Evolutionary conservation across 1,140 invertebrate species (phyloP), one percentile per base, ranked within the genome.

Genomic region (Cotesia typhae): DNA sequence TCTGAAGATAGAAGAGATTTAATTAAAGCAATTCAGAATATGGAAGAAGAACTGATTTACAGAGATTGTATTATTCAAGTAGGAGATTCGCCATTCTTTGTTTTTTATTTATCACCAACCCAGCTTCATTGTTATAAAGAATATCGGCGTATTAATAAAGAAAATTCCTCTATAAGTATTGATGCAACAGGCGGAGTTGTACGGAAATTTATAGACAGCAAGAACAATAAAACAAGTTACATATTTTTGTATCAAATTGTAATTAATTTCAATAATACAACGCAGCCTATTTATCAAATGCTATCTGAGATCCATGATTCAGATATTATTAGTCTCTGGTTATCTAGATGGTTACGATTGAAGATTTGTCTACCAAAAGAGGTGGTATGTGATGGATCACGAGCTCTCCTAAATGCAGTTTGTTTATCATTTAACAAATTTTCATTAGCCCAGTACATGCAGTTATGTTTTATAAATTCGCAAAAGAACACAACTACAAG

Each of bases 171-270:
- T 4, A 2, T 55, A 7, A 10, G 53, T 20, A 55, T 55, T 20
- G 53, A 55, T 55, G 53, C 53, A 12, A 55, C 53, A 10, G 53
- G 53, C 4, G 53, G 53, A 55, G 53, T 55, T 20, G 53, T 55
- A 5, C 53, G 53, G 3, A 55, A 55, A 55, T 55, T 55, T 55
- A n/a, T 55, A 4, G 53, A 55, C 2, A 20, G 53, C 12, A 55
- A 55, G 12, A 55, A 55, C n/a, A 12, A 20, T 12, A 57, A 57
- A 57, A 57, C 53, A 12, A 57, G 53, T n/a, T 7, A 7, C 53
- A 57, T 57, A 12, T 57, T 57, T 57, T 14, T 57, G n/a, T 57
- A 57, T 57, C 17, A 57, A 57, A 7, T 57, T 12, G 53, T 57
- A 4, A 57, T 57, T 17, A 14, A 57, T 57, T 57, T 57, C 53